A percentile compares a stretch with the other conserved stretches of the same genome.
phyloP scores from a whole-genome alignment of 2,797 vertebrate genomes.

The Apogon hyalosoma region DNA sequence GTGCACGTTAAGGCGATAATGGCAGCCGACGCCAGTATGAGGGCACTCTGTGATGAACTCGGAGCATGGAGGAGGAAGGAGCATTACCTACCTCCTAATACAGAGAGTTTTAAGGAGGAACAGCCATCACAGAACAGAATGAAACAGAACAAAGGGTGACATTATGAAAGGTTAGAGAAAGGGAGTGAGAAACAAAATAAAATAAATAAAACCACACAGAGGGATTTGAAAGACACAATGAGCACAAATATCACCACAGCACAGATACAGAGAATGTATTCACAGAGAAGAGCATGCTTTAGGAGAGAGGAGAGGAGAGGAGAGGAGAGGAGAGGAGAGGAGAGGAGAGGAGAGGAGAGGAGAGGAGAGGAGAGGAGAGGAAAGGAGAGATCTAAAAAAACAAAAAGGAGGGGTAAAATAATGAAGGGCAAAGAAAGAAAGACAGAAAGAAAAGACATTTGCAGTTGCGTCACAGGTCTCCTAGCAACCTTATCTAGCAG shows the following conservation, averaged over 20 bases:
- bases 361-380: not conserved
- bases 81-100: conserved; percentile 92
- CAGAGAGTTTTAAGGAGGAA: conserved; percentile 88
- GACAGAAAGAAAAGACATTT: not conserved
- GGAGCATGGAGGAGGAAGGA: conserved; percentile 69
- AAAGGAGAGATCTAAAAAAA: conserved; percentile 37
- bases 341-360: conserved; percentile 4
- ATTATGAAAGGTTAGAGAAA: conserved; percentile 57
- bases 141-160: conserved; percentile 69
- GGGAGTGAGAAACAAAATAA: conserved; percentile 29
- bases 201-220: conserved; percentile 8
- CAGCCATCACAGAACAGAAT: conserved; percentile 92
- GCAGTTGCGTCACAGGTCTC: conserved; percentile 23
- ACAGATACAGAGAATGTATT: conserved; percentile 8
- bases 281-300: conserved; percentile 16
- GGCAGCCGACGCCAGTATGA: conserved; percentile 53
- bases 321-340: conserved; percentile 32
- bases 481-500: conserved; percentile 1
- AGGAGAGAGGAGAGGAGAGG: conserved; percentile 49
- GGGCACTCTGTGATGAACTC: conserved; percentile 40
- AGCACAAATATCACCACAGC: conserved; percentile 42
- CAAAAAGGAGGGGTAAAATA: conserved; percentile 5
- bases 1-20: conserved; percentile 33
- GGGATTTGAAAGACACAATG: conserved; percentile 83
- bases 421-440: conserved; percentile 13